Evolutionary conservation across 2,888 invertebrate genomes (phyloP), one percentile per base, ranked within the genome.

Genomic region (Xestia sexstrigata): DNA sequence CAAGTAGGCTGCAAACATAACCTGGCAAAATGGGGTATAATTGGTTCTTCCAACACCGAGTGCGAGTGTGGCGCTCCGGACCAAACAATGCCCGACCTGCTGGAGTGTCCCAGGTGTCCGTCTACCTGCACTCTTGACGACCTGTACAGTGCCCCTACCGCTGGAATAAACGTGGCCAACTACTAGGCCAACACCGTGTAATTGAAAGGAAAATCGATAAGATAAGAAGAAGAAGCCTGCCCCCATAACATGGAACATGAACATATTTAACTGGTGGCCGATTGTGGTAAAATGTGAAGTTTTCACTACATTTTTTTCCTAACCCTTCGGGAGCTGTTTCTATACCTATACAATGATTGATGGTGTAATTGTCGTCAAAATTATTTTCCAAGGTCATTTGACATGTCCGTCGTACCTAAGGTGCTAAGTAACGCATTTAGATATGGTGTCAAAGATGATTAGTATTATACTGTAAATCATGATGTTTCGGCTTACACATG

Each of bases 401-500:
- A 0, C n/a, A 42, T 42, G 65, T 17, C n/a, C 65, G 15, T 65
- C 42, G 39, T 42, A n/a, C 65, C 7, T 9, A 23, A 65, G 65
- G 65, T 65, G 65, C 65, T 65, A 65, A 65, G 15, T 42, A n/a
- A 65, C n/a, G 42, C n/a, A 65, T 42, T 30, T 42, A 8, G 15
- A 0, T n/a, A 42, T 8, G 42, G 42, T 42, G 65, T 65, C 42
- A 65, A 65, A 65, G 65, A 65, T 65, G n/a, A 65, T 65, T 65
- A 65, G 65, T 65, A 65, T 42, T 9, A 65, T 42, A 65, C 42
- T 65, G 65, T 65, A 42, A 65, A 65, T 42, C 42, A 42, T 65
- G 8, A 65, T 42, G 42, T 65, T 42, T 42, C 42, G 65, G 65
- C 65, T 65, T 65, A 42, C 42, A 4, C 0, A 42, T 13, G 42